Evolutionary conservation across 2,113 vertebrate species (phyloP).

Genomic region (Elanoides forficatus): DNA sequence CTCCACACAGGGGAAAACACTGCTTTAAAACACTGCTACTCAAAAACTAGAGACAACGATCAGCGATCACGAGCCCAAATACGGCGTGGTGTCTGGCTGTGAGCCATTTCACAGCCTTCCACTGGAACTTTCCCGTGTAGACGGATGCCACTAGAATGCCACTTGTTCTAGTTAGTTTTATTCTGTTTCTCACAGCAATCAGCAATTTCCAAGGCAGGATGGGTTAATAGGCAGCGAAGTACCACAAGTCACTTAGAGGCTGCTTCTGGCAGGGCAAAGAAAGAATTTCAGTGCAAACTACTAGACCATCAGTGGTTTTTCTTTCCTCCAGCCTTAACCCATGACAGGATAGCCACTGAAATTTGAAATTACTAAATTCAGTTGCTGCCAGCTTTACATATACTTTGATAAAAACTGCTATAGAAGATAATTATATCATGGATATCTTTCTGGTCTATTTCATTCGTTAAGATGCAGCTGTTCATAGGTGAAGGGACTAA

Average conservation of each 20-base stretch:
- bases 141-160: no score
- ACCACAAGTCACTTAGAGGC: not conserved
- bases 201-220: not conserved
- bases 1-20: not conserved
- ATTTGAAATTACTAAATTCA: not conserved
- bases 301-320: not conserved
- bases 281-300: not conserved
- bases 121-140: not conserved
- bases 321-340: not conserved
- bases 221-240: not conserved
- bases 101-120: not conserved
- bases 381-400: not conserved
- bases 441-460: not conserved
- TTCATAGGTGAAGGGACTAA: not conserved
- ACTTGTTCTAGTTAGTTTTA: not conserved
- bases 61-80: fast-evolving
- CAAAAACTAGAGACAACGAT: not conserved
- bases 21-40: not conserved
- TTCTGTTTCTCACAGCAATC: not conserved
- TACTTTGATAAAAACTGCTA: not conserved
- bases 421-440: not conserved
- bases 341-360: not conserved
- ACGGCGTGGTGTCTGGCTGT: fast-evolving
- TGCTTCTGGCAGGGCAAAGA: not conserved
- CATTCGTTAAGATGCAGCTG: not conserved